Evolutionary conservation across 2,888 invertebrate genomes (phyloP).

Genomic region (Merodon equestris): DNA sequence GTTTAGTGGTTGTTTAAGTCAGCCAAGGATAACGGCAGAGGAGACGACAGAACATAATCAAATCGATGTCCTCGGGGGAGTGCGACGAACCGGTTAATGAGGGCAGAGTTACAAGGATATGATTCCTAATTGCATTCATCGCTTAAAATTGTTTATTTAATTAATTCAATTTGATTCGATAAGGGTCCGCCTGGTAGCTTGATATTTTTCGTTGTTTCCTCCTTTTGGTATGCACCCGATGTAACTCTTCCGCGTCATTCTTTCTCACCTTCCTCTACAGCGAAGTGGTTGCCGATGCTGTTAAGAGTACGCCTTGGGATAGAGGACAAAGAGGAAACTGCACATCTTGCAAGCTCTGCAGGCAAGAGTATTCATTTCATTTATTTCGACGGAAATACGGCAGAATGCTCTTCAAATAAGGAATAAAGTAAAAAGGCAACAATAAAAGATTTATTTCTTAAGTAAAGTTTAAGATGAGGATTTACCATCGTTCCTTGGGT

Average conservation of each 20-base stretch:
- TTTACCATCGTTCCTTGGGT: slow-evolving; percentile 28
- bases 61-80: background rate
- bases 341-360: slow-evolving; percentile 14
- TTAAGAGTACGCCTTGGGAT: background rate
- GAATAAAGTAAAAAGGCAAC: slow-evolving; percentile 1
- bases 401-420: slow-evolving; percentile 33
- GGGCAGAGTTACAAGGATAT: slow-evolving; percentile 40
- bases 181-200: slow-evolving; percentile 22
- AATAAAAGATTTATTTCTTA: slow-evolving; percentile 37
- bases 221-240: slow-evolving; percentile 1
- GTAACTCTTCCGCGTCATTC: slow-evolving; percentile 71
- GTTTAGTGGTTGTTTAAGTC: slow-evolving; percentile 49
- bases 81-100: slow-evolving; percentile 56
- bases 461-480: slow-evolving; percentile 64
- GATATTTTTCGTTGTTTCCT: slow-evolving; percentile 5
- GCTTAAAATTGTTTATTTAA: slow-evolving; percentile 48
- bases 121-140: slow-evolving; percentile 61
- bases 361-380: too few relatives aligned
- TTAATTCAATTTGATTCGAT: slow-evolving; percentile 63
- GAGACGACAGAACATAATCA: slow-evolving; percentile 1
- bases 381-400: slow-evolving; percentile 41
- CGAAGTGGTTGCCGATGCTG: slow-evolving; percentile 26
- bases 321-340: background rate
- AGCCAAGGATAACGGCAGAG: slow-evolving; percentile 32
- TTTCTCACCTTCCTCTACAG: slow-evolving; percentile 20